A percentile compares a stretch with the other conserved stretches of the same genome.
phyloP scores from a whole-genome alignment of 2,888 invertebrate species.

The Polydrusus tereticollis region DNA sequence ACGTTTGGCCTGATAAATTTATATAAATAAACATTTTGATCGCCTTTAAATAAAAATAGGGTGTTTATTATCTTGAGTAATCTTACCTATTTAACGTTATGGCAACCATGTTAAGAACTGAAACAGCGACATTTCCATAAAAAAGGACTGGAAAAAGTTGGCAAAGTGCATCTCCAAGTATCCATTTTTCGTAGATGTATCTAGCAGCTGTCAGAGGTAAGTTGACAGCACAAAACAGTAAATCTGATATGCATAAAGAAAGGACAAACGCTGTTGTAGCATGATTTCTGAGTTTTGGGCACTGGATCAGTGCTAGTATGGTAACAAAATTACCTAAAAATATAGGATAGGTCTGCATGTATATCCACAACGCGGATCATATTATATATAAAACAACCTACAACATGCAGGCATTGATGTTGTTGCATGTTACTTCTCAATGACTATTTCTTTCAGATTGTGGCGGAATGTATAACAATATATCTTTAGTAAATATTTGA shows the following conservation, averaged over 20 bases:
- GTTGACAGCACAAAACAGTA: slow-evolving; percentile 87
- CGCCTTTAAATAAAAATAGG: neutral
- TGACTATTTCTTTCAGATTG: neutral
- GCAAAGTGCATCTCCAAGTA: slow-evolving; percentile 82
- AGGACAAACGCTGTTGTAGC: slow-evolving; percentile 91
- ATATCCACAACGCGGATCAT: too few relatives aligned
- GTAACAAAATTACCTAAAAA: slow-evolving; percentile 86
- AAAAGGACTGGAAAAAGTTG: slow-evolving; percentile 89
- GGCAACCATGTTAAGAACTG: slow-evolving; percentile 89
- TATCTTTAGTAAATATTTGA: slow-evolving; percentile 10
- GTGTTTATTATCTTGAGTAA: neutral
- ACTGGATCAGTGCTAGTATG: slow-evolving; percentile 81
- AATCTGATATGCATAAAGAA: slow-evolving; percentile 87
- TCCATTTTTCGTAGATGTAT: slow-evolving; percentile 86
- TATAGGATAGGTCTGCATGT: too few relatives aligned
- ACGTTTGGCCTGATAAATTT: slow-evolving; percentile 25
- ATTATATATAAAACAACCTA: too few relatives aligned
- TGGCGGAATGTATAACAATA: neutral
- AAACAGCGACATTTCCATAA: slow-evolving; percentile 91
- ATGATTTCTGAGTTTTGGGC: slow-evolving; percentile 83
- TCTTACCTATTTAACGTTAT: slow-evolving; percentile 87
- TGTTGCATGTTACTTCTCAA: neutral
- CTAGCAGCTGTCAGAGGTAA: slow-evolving; percentile 87
- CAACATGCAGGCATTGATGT: neutral
- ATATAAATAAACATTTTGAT: slow-evolving; percentile 24